phyloP scores from a whole-genome alignment of 1,140 invertebrate genomes.

The Parapsyche elsis region DNA sequence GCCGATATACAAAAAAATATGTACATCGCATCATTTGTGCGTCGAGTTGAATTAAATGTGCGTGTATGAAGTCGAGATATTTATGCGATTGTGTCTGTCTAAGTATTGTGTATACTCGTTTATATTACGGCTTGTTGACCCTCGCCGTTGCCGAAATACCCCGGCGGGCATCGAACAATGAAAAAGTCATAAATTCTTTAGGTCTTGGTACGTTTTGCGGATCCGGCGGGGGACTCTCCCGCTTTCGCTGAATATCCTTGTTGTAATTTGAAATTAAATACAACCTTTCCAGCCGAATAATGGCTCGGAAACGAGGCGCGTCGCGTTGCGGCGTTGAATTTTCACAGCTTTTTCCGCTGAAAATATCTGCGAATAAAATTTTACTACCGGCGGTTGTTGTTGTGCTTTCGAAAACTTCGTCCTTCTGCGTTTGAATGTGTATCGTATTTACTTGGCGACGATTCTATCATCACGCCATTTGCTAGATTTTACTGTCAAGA shows the following conservation, averaged over 20 bases:
- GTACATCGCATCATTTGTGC: too few relatives aligned
- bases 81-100: too few relatives aligned
- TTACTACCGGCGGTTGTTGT: background rate
- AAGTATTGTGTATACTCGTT: background rate
- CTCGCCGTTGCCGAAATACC: background rate
- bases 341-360: conserved; percentile 34
- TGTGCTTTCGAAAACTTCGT: background rate
- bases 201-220: background rate
- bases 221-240: background rate
- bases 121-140: background rate
- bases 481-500: background rate
- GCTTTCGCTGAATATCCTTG: background rate
- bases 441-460: too few relatives aligned
- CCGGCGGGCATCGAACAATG: conserved; percentile 2
- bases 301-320: conserved; percentile 4
- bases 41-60: too few relatives aligned
- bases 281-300: conserved; percentile 30
- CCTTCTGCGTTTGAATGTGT: background rate
- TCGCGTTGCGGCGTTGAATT: conserved; percentile 33
- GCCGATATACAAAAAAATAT: too few relatives aligned
- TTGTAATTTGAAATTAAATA: conserved; percentile 41
- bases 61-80: too few relatives aligned
- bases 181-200: conserved; percentile 37
- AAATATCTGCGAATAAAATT: conserved; percentile 31
- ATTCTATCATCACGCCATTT: too few relatives aligned